Evolutionary conservation across 2,113 vertebrate species (phyloP).

Genomic region (Psettodes erumei): DNA sequence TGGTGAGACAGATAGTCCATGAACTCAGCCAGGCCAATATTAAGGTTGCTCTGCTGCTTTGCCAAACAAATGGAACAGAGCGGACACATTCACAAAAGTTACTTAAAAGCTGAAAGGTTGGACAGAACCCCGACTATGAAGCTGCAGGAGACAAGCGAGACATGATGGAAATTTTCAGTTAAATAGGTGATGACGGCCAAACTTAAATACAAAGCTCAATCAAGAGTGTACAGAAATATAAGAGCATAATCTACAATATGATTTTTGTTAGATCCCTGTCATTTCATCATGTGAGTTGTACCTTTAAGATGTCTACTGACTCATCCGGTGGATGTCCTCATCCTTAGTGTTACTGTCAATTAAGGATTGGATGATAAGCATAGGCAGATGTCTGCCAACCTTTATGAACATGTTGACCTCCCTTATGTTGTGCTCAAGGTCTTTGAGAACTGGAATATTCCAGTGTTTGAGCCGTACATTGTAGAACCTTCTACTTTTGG

Average conservation of each 20-base stretch:
- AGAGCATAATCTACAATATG: neutral
- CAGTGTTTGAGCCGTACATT: slow-evolving; percentile 45
- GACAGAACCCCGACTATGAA: neutral
- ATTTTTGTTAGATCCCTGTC: neutral
- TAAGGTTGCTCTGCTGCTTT: slow-evolving; percentile 47
- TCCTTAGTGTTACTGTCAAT: slow-evolving; percentile 80
- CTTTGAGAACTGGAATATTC: slow-evolving; percentile 68
- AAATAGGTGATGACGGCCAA: neutral
- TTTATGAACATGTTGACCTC: slow-evolving; percentile 83
- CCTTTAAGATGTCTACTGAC: slow-evolving; percentile 83
- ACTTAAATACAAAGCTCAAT: neutral
- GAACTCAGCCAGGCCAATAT: slow-evolving; percentile 83
- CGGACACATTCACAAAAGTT: neutral
- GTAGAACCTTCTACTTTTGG: too few relatives aligned
- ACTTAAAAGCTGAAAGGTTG: neutral
- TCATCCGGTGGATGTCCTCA: slow-evolving; percentile 83
- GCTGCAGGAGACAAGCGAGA: too few relatives aligned
- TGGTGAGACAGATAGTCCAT: slow-evolving; percentile 82
- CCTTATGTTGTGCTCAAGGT: slow-evolving; percentile 76
- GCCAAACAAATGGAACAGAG: slow-evolving; percentile 63
- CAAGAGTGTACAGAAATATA: neutral
- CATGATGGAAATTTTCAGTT: neutral
- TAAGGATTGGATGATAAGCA: too few relatives aligned
- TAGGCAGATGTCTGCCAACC: slow-evolving; percentile 47
- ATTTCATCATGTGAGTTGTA: slow-evolving; percentile 29